Percentiles rank a stretch among this genome's conserved stretches.
phyloP scores from a whole-genome alignment of 2,113 vertebrate genomes.

The Hemiprocne comata region DNA sequence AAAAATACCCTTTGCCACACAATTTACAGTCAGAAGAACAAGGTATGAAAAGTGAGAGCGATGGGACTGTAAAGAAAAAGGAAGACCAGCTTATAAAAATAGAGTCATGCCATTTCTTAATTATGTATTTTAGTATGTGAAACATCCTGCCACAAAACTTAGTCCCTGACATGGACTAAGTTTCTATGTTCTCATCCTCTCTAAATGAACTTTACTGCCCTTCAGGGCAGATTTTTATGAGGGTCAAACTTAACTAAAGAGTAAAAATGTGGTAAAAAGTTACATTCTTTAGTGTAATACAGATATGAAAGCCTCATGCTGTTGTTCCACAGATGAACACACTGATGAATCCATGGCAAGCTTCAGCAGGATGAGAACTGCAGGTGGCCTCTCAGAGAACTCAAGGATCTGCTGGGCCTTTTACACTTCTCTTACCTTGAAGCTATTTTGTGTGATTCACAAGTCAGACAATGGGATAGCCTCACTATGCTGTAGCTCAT shows the following conservation, averaged over 20 bases:
- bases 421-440: neutral
- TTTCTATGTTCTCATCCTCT: neutral
- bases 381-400: neutral
- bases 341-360: neutral
- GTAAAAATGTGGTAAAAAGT: neutral
- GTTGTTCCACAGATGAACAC: neutral
- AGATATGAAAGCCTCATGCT: neutral
- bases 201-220: neutral
- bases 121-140: neutral
- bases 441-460: neutral
- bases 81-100: neutral
- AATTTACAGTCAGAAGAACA: neutral
- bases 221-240: neutral
- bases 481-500: neutral
- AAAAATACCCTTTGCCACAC: neutral
- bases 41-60: neutral
- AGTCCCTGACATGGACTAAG: neutral
- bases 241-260: neutral
- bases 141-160: neutral
- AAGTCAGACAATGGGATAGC: neutral
- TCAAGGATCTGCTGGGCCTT: neutral
- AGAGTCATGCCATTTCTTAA: neutral
- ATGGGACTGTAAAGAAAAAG: neutral
- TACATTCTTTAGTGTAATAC: neutral
- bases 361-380: neutral